Evolutionary conservation across 2,888 invertebrate species (phyloP).

Genomic region (Acronicta leporina): DNA sequence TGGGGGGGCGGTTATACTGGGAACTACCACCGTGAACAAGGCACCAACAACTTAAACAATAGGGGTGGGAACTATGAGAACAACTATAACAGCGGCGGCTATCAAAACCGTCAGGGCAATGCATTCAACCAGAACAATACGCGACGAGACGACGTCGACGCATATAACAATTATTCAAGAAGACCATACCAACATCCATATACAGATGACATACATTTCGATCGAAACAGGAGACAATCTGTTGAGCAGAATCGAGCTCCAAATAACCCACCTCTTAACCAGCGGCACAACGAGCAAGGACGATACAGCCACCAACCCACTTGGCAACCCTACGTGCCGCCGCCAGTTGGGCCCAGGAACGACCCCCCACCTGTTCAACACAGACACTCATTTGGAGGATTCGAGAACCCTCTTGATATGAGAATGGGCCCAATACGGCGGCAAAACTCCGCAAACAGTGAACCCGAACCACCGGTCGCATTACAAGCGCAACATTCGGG

Average conservation of each 20-base stretch:
- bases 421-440: conserved; percentile 65
- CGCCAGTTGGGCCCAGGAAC: conserved; percentile 48
- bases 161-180: conserved; percentile 65
- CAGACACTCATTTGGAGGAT: conserved; percentile 74
- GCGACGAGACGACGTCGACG: conserved; percentile 64
- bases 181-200: conserved; percentile 68
- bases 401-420: conserved; percentile 79
- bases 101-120: conserved; percentile 59
- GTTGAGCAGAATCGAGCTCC: conserved; percentile 39
- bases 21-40: conserved; percentile 63
- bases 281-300: conserved; percentile 44
- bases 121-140: conserved; percentile 54
- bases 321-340: conserved; percentile 66
- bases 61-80: conserved; percentile 66
- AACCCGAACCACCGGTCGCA: conserved; percentile 15
- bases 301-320: conserved; percentile 53
- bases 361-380: conserved; percentile 50
- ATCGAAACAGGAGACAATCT: conserved; percentile 53
- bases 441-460: conserved; percentile 43
- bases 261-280: conserved; percentile 27
- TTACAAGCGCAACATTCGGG: conserved; percentile 26
- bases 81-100: conserved; percentile 70
- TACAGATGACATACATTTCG: conserved; percentile 62
- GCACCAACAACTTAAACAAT: conserved; percentile 89
- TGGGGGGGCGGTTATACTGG: conserved; percentile 82